Evolutionary conservation across 2,113 vertebrate genomes (phyloP).

Genomic region (Thomomys bottae): DNA sequence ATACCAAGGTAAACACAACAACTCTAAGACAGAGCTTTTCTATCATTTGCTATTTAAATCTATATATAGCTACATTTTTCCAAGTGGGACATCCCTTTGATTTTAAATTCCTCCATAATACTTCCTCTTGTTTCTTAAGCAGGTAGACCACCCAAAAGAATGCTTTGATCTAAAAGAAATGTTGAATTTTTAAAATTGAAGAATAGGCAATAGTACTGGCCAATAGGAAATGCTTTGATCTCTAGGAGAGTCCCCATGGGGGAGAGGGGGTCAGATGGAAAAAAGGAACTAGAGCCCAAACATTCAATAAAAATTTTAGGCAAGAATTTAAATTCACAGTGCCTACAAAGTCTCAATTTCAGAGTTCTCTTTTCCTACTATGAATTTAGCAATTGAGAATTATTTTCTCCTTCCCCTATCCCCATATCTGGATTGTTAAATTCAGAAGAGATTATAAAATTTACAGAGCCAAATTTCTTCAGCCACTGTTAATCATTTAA

Average conservation of each 20-base stretch:
- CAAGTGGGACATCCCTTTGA: neutral
- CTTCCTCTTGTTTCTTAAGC: neutral
- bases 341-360: neutral
- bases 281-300: neutral
- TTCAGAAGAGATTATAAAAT: neutral
- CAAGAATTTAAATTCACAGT: neutral
- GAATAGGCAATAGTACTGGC: neutral
- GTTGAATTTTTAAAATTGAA: conserved; percentile 55
- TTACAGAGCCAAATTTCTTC: neutral
- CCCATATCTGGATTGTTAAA: conserved; percentile 3
- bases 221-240: conserved; percentile 60
- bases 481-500: neutral
- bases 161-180: conserved; percentile 73
- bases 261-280: neutral
- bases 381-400: conserved; percentile 19
- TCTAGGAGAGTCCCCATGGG: neutral
- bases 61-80: neutral
- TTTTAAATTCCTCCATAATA: conserved; percentile 10
- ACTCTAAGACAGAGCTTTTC: neutral
- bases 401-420: conserved; percentile 21
- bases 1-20: conserved; percentile 13
- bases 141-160: conserved; percentile 18
- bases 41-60: neutral
- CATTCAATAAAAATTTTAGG: neutral
- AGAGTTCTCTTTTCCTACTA: neutral